These are phyloP conservation scores for Agrochola circellaris DNA, from an alignment of 2,888 invertebrate species.

Conservation along the genomic window DNA sequence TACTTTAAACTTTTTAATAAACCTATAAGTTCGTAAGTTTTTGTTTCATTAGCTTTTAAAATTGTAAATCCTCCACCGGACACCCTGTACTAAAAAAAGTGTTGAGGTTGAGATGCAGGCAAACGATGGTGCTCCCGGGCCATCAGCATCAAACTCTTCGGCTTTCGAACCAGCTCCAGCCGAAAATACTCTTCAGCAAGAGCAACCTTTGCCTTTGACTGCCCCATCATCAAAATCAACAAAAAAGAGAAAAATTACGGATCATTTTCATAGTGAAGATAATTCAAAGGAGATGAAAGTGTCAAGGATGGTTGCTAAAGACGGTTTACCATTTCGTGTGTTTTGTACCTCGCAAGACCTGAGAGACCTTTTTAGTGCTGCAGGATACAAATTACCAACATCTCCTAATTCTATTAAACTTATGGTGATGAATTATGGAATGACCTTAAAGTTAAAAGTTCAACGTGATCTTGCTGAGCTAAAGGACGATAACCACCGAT, in stretches of 20 bases:
- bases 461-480: constrained; percentile 7
- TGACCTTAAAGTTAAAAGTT: constrained; percentile 51
- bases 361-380: constrained; percentile 35
- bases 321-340: constrained; percentile 56
- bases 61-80: too few species aligned
- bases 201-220: constrained; percentile 9
- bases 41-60: too few species aligned
- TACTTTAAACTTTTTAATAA: too few species aligned
- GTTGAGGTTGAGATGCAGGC: constrained; percentile 33
- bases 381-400: constrained; percentile 36
- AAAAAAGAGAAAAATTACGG: constrained; percentile 6
- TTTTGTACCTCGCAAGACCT: constrained; percentile 51
- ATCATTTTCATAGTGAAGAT: constrained; percentile 15
- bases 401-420: constrained; percentile 49
- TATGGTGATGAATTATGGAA: constrained; percentile 58
- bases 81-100: constrained; percentile 37
- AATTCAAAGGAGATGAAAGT: constrained; percentile 38
- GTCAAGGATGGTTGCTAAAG: constrained; percentile 54
- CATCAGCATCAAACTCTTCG: constrained; percentile 21
- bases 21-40: too few species aligned
- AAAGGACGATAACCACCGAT: constrained; percentile 45
- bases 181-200: constrained; percentile 15
- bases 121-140: constrained; percentile 22
- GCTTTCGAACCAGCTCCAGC: constrained; percentile 14
- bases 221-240: constrained; percentile 15